Conservation (phyloP, 2,113 vertebrate genomes). For the Thoracochromis brauschi region DNA sequence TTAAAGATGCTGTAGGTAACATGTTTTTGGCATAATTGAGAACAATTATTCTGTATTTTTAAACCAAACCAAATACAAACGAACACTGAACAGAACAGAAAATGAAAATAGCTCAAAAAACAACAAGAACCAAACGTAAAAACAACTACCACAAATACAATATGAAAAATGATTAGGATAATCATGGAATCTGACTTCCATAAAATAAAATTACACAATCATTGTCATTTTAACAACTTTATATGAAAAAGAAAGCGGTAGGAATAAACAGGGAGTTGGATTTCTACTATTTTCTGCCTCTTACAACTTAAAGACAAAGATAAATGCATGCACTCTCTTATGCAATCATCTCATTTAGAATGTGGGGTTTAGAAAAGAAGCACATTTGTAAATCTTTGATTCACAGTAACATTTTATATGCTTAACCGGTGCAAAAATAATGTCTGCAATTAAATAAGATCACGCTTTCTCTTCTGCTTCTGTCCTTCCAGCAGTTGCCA, state of each 20-base stretch:
- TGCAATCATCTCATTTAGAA: neutral
- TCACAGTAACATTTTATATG: neutral
- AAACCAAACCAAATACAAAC: neutral
- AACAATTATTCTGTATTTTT: neutral
- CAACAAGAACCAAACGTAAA: neutral
- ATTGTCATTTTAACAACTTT: neutral
- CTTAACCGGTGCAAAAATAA: neutral
- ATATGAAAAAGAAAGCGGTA: accelerated
- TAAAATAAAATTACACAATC: neutral
- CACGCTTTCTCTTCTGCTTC: neutral
- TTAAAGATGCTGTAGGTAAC: neutral
- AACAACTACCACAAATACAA: neutral
- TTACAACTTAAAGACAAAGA: neutral
- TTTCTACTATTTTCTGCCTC: neutral
- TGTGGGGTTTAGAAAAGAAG: neutral
- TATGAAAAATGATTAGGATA: neutral
- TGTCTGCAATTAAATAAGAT: neutral
- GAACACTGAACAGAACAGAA: neutral
- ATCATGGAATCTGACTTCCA: neutral
- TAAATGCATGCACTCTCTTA: neutral
- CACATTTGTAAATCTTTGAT: neutral
- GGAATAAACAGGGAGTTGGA: neutral
- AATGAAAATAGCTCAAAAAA: neutral
- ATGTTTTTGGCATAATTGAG: neutral
- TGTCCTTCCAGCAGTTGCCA: neutral